Evolutionary conservation across 2,888 invertebrate species (phyloP).

Genomic region (Morpho achilles): DNA sequence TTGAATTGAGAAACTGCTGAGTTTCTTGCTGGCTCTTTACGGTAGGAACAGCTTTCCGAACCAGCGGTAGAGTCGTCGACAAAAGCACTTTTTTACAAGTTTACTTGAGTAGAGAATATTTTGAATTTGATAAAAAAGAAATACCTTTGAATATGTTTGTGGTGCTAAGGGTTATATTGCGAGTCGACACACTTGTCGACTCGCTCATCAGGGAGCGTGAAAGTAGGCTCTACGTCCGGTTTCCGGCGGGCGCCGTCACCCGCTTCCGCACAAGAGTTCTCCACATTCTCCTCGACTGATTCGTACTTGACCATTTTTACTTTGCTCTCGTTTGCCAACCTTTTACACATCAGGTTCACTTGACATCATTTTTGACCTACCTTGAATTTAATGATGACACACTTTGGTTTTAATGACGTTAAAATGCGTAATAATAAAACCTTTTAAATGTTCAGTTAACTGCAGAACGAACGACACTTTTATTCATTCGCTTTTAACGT

Average conservation of each 20-base stretch:
- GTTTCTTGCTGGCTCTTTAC: too few species aligned
- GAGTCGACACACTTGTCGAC: background rate
- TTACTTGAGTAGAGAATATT: too few species aligned
- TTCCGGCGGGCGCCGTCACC: slow-evolving; percentile 52
- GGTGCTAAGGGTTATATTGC: slow-evolving; percentile 8
- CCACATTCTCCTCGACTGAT: slow-evolving; percentile 34
- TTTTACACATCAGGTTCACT: slow-evolving; percentile 2
- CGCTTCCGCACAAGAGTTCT: slow-evolving; percentile 49
- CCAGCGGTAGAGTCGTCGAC: too few species aligned
- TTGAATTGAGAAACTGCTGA: too few species aligned
- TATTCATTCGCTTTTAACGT: too few species aligned
- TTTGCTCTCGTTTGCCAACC: slow-evolving; percentile 14
- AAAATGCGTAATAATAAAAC: background rate
- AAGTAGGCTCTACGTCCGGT: slow-evolving; percentile 52
- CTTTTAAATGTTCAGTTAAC: too few species aligned
- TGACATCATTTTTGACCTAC: too few species aligned
- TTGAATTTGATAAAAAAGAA: background rate
- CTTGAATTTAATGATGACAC: too few species aligned
- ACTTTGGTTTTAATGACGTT: background rate
- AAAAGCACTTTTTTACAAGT: too few species aligned
- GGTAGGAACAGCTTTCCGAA: too few species aligned
- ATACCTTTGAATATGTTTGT: slow-evolving; percentile 4
- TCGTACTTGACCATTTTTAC: slow-evolving; percentile 27
- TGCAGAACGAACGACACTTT: too few species aligned
- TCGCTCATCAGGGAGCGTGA: slow-evolving; percentile 51